phyloP scores from a whole-genome alignment of 2,888 invertebrate genomes.

The Dynastes tityus region DNA sequence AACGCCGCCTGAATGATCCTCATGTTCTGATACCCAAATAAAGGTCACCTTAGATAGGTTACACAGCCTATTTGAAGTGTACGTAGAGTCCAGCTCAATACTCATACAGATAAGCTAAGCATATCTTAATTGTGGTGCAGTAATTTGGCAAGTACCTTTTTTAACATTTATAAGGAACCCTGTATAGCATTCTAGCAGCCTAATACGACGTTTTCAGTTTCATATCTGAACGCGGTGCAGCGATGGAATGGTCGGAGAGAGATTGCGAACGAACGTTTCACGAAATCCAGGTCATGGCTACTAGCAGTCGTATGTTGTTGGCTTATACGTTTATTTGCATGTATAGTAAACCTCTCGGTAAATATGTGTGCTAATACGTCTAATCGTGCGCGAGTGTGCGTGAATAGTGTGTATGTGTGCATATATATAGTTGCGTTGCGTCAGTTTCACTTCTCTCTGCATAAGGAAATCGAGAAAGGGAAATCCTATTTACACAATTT shows the following conservation, averaged over 20 bases:
- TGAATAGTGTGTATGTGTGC: neutral
- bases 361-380: constrained; percentile 11
- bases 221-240: constrained; percentile 4
- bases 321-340: constrained; percentile 41
- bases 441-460: constrained; percentile 62
- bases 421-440: constrained; percentile 55
- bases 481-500: constrained; percentile 63
- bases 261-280: constrained; percentile 36
- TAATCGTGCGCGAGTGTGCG: neutral
- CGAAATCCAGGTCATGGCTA: constrained; percentile 47
- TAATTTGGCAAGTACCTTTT: too few species aligned
- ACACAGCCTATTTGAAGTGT: too few species aligned
- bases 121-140: too few species aligned
- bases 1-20: too few species aligned
- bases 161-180: too few species aligned
- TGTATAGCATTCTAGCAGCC: neutral
- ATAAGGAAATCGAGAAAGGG: constrained; percentile 67
- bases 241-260: constrained; percentile 21
- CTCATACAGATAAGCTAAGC: too few species aligned
- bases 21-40: too few species aligned
- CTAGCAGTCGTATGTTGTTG: constrained; percentile 28
- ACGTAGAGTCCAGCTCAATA: too few species aligned
- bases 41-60: too few species aligned
- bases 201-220: constrained; percentile 2
- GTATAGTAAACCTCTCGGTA: constrained; percentile 2